A percentile compares a stretch with the other conserved stretches of the same genome.
phyloP scores from a whole-genome alignment of 2,113 vertebrate species.

The Numenius arquata region DNA sequence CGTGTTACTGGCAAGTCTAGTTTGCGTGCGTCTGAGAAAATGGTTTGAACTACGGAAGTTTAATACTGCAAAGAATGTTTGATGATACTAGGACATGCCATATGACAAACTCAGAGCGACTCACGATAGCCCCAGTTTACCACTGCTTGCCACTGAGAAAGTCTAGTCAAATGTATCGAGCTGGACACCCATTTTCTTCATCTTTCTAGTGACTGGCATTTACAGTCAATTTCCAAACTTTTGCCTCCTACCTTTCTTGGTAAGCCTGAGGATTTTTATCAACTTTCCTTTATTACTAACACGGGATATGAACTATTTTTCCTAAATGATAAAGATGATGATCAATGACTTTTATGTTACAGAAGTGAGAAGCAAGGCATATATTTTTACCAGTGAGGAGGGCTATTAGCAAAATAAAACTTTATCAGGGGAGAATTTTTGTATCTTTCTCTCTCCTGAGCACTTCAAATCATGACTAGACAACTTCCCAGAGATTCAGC shows the following conservation, averaged over 20 bases:
- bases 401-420: not conserved
- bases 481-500: not conserved
- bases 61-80: slow-evolving; percentile 71
- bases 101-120: slow-evolving; percentile 37
- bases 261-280: not conserved
- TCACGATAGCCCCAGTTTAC: not conserved
- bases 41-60: slow-evolving; percentile 60
- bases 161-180: not conserved
- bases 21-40: slow-evolving; percentile 65
- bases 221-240: not conserved
- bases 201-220: not conserved
- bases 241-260: not conserved
- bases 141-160: not conserved
- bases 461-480: not conserved
- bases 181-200: not conserved
- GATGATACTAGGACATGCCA: slow-evolving; percentile 59
- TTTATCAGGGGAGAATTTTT: not conserved
- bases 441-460: not conserved
- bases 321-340: not conserved
- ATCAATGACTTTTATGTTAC: not conserved
- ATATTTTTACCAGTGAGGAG: not conserved
- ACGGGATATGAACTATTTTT: not conserved
- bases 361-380: not conserved
- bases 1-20: slow-evolving; percentile 69
- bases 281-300: not conserved